Conservation (phyloP, 2,888 invertebrate genomes). For the Drosophila aldrichi region DNA sequence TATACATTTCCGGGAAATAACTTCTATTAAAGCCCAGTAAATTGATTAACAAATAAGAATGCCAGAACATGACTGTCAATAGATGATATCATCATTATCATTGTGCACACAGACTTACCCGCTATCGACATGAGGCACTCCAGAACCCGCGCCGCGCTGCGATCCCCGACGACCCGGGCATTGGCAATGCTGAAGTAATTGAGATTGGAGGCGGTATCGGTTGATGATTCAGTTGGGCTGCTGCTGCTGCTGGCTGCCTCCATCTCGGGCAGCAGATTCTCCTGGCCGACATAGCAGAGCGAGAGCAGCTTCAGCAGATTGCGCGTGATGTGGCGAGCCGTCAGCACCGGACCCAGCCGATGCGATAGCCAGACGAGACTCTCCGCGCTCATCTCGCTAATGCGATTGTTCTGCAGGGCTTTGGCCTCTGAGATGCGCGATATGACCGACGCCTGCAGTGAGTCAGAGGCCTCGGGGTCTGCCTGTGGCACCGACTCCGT, state of each 20-base stretch:
- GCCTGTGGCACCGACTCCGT: constrained; percentile 28
- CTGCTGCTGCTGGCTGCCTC: constrained; percentile 22
- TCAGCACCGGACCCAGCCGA: constrained; percentile 96
- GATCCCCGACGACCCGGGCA: constrained; percentile 91
- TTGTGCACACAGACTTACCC: constrained; percentile 86
- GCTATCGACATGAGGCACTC: constrained; percentile 95
- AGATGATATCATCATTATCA: not conserved
- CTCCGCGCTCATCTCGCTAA: constrained; percentile 94
- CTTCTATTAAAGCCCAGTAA: not conserved
- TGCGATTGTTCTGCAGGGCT: constrained; percentile 86
- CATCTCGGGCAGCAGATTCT: constrained; percentile 88
- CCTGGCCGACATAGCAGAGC: constrained; percentile 95
- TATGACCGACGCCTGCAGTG: constrained; percentile 83
- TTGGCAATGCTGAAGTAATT: constrained; percentile 89
- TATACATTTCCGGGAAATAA: not conserved
- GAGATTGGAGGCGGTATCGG: constrained; percentile 85
- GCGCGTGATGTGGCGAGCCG: constrained; percentile 94
- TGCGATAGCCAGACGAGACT: constrained; percentile 96
- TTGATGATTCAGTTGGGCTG: constrained; percentile 57
- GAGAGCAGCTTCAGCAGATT: constrained; percentile 97
- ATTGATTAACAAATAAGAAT: constrained; percentile 1
- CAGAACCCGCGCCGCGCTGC: constrained; percentile 93
- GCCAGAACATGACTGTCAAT: not conserved
- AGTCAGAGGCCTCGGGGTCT: constrained; percentile 71
- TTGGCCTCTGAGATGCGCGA: constrained; percentile 83